Percentiles rank a stretch among this genome's conserved stretches.
Evolutionary conservation across 2,888 invertebrate genomes (phyloP).

Genomic region (Drosophila maculinotata): DNA sequence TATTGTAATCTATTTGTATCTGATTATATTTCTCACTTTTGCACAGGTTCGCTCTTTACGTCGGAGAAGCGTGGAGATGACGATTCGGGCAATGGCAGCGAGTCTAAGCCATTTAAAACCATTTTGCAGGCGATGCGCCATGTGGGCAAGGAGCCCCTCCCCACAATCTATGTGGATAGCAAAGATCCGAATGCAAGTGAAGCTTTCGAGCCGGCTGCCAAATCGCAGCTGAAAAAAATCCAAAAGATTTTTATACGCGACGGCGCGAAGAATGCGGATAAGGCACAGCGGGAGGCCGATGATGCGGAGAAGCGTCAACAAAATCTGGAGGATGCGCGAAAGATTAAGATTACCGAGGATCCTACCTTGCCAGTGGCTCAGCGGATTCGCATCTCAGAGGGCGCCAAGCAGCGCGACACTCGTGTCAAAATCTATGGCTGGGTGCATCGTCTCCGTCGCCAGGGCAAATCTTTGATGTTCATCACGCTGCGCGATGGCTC

Average conservation of each 20-base stretch:
- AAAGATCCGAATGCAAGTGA: conserved; percentile 88
- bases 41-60: conserved; percentile 89
- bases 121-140: conserved; percentile 94
- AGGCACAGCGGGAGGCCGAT: conserved; percentile 91
- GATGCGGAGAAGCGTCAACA: conserved; percentile 93
- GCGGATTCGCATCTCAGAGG: conserved; percentile 91
- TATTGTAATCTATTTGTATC: too few relatives aligned
- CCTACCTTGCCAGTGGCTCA: conserved; percentile 90
- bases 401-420: conserved; percentile 87
- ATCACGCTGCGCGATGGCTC: conserved; percentile 98
- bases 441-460: conserved; percentile 97
- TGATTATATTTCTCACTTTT: not conserved
- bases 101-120: conserved; percentile 94
- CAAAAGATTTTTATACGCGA: conserved; percentile 95
- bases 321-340: conserved; percentile 96
- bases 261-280: conserved; percentile 91
- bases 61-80: conserved; percentile 96
- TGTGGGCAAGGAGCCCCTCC: conserved; percentile 94
- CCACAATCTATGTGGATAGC: conserved; percentile 93
- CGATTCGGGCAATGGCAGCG: conserved; percentile 93
- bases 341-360: conserved; percentile 92
- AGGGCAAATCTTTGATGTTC: conserved; percentile 97
- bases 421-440: conserved; percentile 96
- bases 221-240: conserved; percentile 97
- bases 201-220: conserved; percentile 93